Percentiles rank a stretch among this genome's conserved stretches.
Evolutionary conservation across 1,140 invertebrate genomes (phyloP).

Genomic region (Drosophila fuyamai): DNA sequence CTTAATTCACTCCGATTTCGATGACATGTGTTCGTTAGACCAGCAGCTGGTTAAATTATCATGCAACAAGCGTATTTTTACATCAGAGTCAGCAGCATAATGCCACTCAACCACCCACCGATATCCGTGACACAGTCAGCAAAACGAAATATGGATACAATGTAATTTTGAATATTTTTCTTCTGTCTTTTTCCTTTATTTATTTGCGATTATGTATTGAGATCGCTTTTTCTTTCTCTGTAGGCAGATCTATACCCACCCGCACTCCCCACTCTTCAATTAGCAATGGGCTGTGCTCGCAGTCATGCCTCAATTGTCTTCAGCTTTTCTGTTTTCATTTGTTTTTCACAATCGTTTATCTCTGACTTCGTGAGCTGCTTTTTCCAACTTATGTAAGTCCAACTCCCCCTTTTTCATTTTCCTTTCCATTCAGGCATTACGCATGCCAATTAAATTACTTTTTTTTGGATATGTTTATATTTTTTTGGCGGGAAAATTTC

Average conservation of each 20-base stretch:
- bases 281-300: constrained; percentile 60
- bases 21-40: constrained; percentile 22
- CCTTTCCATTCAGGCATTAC: constrained; percentile 38
- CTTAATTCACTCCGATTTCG: constrained; percentile 4
- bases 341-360: constrained; percentile 55
- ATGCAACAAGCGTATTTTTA: constrained; percentile 61
- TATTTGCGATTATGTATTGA: neutral
- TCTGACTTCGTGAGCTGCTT: constrained; percentile 32
- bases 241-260: neutral
- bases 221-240: constrained; percentile 2
- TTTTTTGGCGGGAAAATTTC: constrained; percentile 28
- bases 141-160: neutral
- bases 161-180: neutral
- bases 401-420: constrained; percentile 16
- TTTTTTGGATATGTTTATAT: constrained; percentile 33
- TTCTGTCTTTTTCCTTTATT: neutral
- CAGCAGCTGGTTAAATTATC: constrained; percentile 40
- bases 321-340: constrained; percentile 47
- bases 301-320: constrained; percentile 68
- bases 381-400: constrained; percentile 46
- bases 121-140: neutral
- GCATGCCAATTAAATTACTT: constrained; percentile 57
- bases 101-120: constrained; percentile 2
- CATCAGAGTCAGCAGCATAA: constrained; percentile 46
- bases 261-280: constrained; percentile 43